Evolutionary conservation across 2,113 vertebrate species (phyloP).

Genomic region (Octodon degus): DNA sequence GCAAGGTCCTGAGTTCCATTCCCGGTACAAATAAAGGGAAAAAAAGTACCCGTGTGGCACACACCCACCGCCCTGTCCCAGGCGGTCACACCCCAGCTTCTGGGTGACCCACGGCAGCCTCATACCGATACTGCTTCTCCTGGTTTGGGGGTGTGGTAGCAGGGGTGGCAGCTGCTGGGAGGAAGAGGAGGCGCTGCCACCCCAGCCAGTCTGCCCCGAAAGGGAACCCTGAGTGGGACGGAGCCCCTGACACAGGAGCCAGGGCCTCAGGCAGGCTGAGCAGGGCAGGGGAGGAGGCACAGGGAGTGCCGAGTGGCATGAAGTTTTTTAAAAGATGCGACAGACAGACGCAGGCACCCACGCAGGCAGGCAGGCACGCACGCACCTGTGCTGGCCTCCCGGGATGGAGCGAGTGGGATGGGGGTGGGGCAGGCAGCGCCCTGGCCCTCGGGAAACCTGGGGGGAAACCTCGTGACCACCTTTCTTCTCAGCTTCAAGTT

Average conservation of each 20-base stretch:
- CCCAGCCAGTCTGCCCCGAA: background rate
- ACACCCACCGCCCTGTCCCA: background rate
- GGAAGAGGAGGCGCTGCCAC: background rate
- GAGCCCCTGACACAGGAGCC: background rate
- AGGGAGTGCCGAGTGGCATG: background rate
- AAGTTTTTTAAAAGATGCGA: background rate
- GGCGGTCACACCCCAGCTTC: background rate
- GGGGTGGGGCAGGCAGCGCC: background rate
- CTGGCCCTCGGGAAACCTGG: background rate
- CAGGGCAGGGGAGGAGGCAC: background rate
- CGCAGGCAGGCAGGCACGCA: background rate
- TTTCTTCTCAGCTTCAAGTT: background rate
- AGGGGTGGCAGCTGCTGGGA: background rate
- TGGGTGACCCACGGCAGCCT: background rate
- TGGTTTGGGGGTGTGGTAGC: background rate
- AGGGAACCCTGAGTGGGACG: conserved; percentile 41
- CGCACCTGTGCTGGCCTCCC: background rate
- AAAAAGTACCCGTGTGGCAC: background rate
- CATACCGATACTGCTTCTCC: background rate
- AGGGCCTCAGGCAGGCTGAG: background rate
- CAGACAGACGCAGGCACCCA: background rate
- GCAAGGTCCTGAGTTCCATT: background rate
- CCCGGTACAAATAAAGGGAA: background rate
- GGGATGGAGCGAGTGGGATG: background rate
- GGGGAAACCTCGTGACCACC: background rate